phyloP scores from a whole-genome alignment of 2,888 invertebrate species.

The Andrena trimmerana region DNA sequence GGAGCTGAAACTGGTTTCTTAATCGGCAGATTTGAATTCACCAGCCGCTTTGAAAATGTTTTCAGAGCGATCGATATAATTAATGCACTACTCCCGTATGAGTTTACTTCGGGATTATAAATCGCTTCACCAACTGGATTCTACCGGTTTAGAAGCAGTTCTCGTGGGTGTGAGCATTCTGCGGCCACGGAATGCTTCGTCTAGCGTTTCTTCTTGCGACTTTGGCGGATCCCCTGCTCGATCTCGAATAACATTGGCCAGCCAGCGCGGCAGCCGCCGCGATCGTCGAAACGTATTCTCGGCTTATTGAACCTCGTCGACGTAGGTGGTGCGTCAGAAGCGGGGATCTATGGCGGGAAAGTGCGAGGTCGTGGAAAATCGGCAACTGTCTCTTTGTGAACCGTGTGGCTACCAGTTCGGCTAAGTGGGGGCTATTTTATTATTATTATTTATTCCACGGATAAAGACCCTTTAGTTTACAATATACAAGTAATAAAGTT shows the following conservation, averaged over 20 bases:
- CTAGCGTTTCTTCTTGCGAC: conserved; percentile 59
- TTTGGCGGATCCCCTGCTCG: conserved; percentile 52
- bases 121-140: conserved; percentile 64
- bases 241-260: conserved; percentile 32
- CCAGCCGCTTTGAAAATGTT: conserved; percentile 45
- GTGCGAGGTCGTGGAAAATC: not conserved
- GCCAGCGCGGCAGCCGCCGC: conserved; percentile 5
- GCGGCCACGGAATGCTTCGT: conserved; percentile 60
- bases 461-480: too few relatives aligned
- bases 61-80: conserved; percentile 54
- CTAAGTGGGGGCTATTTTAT: too few relatives aligned
- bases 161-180: conserved; percentile 65
- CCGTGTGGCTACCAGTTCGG: too few relatives aligned
- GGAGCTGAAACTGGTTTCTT: conserved; percentile 53
- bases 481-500: too few relatives aligned
- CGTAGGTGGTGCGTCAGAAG: too few relatives aligned
- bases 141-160: conserved; percentile 66
- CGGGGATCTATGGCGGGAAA: not conserved
- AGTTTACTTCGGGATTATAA: conserved; percentile 63
- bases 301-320: not conserved
- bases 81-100: conserved; percentile 46
- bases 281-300: conserved; percentile 1
- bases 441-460: too few relatives aligned
- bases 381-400: not conserved
- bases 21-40: conserved; percentile 51